phyloP scores from a whole-genome alignment of 2,888 invertebrate genomes.

The Autographa pulchrina region DNA sequence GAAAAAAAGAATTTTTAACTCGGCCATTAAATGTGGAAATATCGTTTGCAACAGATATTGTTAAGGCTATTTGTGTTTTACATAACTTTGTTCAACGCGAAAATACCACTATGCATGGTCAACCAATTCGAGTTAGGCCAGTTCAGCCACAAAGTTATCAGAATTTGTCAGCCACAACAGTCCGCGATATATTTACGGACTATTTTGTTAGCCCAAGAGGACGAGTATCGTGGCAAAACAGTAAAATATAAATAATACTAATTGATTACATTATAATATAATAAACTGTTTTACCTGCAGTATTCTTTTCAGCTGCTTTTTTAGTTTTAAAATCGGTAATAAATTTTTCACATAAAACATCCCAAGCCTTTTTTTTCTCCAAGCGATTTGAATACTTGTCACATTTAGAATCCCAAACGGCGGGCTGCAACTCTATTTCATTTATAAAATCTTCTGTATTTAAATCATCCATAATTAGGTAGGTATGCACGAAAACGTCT shows the following conservation, averaged over 20 bases:
- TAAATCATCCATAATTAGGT: not conserved
- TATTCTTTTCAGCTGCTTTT: not conserved
- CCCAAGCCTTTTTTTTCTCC: too few species aligned
- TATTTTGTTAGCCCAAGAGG: conserved; percentile 15
- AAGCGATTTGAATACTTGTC: too few species aligned
- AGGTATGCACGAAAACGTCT: not conserved
- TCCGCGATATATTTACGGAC: conserved; percentile 15
- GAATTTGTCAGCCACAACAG: conserved; percentile 17
- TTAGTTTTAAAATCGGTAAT: conserved; percentile 10
- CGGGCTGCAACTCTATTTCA: too few species aligned
- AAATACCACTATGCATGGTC: not conserved
- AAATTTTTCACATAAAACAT: conserved; percentile 18
- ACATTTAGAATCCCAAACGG: too few species aligned
- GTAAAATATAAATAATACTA: conserved; percentile 10
- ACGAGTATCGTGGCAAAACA: conserved; percentile 18
- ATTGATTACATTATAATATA: too few species aligned
- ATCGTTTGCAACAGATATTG: conserved; percentile 19
- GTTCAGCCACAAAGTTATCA: conserved; percentile 6
- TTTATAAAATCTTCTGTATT: not conserved
- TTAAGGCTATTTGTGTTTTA: conserved; percentile 17
- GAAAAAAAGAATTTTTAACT: conserved; percentile 11
- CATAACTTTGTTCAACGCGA: conserved; percentile 10
- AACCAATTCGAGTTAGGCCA: too few species aligned
- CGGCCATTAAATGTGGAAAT: conserved; percentile 19
- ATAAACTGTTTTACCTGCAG: too few species aligned